phyloP scores from a whole-genome alignment of 2,113 vertebrate species.

The Strix uralensis region DNA sequence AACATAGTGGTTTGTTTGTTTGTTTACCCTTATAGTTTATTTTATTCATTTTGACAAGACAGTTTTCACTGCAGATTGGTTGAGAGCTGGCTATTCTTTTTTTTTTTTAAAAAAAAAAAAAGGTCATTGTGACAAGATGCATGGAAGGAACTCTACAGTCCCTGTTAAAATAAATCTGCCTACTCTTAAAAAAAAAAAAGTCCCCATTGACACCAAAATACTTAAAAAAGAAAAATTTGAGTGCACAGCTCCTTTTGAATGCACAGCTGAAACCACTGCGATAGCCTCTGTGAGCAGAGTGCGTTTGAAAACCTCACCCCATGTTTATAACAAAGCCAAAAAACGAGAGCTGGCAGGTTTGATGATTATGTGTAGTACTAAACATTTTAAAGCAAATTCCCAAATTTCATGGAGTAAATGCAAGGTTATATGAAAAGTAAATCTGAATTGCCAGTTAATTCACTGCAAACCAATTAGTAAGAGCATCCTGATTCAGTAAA shows the following conservation, averaged over 20 bases:
- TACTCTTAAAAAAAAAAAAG: neutral
- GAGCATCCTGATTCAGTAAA: neutral
- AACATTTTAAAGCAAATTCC: slow-evolving; percentile 15
- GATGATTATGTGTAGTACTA: neutral
- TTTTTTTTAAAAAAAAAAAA: neutral
- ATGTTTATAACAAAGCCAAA: slow-evolving; percentile 33
- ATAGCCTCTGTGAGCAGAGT: slow-evolving; percentile 49
- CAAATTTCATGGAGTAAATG: neutral
- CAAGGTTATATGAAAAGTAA: slow-evolving; percentile 6
- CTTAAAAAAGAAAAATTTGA: neutral
- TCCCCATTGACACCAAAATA: neutral
- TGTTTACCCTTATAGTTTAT: neutral
- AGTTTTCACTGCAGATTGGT: slow-evolving; percentile 1
- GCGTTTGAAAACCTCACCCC: slow-evolving; percentile 33
- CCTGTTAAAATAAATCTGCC: neutral
- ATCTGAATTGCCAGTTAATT: slow-evolving; percentile 33
- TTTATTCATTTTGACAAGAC: slow-evolving; percentile 27
- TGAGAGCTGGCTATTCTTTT: neutral
- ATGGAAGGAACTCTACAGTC: neutral
- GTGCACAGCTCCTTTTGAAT: slow-evolving; percentile 23
- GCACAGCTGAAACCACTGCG: slow-evolving; percentile 45
- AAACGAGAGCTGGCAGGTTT: neutral
- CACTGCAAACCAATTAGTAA: neutral
- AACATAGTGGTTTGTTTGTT: neutral
- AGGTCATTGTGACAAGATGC: neutral